phyloP scores from a whole-genome alignment of 2,113 vertebrate species.

The Anarhynchus alexandrinus region DNA sequence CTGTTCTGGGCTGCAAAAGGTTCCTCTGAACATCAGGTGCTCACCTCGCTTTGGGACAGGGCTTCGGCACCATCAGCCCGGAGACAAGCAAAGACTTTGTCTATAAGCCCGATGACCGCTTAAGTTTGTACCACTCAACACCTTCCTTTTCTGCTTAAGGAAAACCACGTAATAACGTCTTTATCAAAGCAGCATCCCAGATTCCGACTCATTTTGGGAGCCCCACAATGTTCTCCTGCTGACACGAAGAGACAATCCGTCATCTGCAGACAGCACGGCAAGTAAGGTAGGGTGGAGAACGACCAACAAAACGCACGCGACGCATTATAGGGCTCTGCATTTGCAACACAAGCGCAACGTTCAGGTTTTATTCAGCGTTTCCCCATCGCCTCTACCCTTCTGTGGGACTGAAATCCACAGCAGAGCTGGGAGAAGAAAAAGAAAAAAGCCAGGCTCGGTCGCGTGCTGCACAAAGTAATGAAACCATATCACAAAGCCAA shows the following conservation, averaged over 20 bases:
- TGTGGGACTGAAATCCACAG: neutral
- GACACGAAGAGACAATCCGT: rapidly evolving
- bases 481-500: neutral
- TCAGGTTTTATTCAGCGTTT: neutral
- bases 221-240: too few relatives aligned
- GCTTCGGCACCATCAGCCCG: too few relatives aligned
- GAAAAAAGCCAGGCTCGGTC: neutral
- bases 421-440: neutral
- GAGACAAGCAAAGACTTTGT: neutral
- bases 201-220: neutral
- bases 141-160: neutral
- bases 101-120: rapidly evolving
- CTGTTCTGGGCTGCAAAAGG: neutral
- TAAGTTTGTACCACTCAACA: neutral
- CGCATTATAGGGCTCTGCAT: neutral
- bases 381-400: neutral
- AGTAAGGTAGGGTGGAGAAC: neutral
- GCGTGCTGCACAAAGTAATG: neutral
- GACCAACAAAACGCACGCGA: neutral
- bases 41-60: neutral
- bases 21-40: neutral
- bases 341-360: rapidly evolving
- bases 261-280: too few relatives aligned
- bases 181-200: neutral
- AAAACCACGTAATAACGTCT: too few relatives aligned